Evolutionary conservation across 2,888 invertebrate genomes (phyloP).

Genomic region (Pristionchus japonicus): DNA sequence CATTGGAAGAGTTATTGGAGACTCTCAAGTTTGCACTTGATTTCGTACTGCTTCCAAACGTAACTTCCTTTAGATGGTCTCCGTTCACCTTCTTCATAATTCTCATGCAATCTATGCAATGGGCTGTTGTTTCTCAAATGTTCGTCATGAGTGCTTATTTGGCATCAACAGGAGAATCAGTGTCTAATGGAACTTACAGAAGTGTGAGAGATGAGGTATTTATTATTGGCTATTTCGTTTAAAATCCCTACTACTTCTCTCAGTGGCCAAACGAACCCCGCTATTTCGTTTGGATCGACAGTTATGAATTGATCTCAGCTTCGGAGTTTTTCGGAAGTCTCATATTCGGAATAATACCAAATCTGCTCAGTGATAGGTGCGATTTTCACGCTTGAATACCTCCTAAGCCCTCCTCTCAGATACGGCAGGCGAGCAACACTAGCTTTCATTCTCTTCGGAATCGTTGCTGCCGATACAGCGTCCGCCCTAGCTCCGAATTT

Average conservation of each 20-base stretch:
- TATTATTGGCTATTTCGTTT: too few species aligned
- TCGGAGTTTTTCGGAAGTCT: background rate
- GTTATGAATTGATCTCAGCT: background rate
- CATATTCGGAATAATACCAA: slow-evolving; percentile 16
- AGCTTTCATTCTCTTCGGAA: background rate
- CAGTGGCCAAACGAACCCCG: background rate
- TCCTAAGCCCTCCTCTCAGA: background rate
- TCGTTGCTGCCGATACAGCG: background rate
- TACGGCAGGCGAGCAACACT: background rate
- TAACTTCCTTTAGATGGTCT: background rate
- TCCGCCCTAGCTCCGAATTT: background rate
- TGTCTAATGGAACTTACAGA: background rate
- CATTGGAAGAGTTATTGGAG: background rate
- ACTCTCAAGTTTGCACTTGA: background rate
- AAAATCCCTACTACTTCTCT: too few species aligned
- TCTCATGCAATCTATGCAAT: background rate
- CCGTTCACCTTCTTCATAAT: background rate
- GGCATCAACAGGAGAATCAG: background rate
- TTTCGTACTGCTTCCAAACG: background rate
- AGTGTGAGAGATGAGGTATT: slow-evolving; percentile 32
- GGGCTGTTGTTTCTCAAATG: background rate
- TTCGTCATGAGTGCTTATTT: background rate
- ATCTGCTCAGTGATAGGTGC: background rate
- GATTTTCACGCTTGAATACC: background rate
- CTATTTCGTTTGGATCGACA: background rate